phyloP scores from a whole-genome alignment of 2,113 vertebrate species.

The Coptodon rendalli region DNA sequence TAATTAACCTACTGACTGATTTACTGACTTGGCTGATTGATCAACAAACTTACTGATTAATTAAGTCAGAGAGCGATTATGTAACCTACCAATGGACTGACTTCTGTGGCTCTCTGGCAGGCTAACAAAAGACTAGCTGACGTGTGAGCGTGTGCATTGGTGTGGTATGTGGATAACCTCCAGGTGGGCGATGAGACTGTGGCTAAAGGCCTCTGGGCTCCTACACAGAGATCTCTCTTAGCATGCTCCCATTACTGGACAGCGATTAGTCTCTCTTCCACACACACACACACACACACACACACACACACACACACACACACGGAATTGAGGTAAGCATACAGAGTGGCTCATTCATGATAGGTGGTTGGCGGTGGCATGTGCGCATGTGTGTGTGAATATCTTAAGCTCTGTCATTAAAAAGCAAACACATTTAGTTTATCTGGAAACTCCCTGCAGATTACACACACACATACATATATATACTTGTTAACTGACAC shows the following conservation, averaged over 20 bases:
- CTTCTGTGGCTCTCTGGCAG: background rate
- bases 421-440: conserved; percentile 62
- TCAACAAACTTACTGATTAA: conserved; percentile 8
- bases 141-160: background rate
- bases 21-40: conserved; percentile 23
- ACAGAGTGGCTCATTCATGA: conserved; percentile 51
- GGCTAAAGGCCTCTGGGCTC: conserved; percentile 43
- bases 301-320: background rate
- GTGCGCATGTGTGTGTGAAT: conserved; percentile 50
- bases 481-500: conserved; percentile 26
- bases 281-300: background rate
- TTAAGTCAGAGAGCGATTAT: conserved; percentile 9
- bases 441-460: conserved; percentile 64
- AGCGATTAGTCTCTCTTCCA: conserved; percentile 32
- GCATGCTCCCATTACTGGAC: conserved; percentile 40
- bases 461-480: conserved; percentile 13
- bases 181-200: conserved; percentile 34
- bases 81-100: background rate
- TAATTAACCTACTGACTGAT: conserved; percentile 17
- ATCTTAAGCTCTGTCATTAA: conserved; percentile 69
- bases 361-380: conserved; percentile 32
- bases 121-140: background rate
- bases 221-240: conserved; percentile 51
- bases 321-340: background rate
- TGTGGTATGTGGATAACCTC: conserved; percentile 47